phyloP scores from a whole-genome alignment of 2,888 invertebrate species.

The Portevinia maculata region DNA sequence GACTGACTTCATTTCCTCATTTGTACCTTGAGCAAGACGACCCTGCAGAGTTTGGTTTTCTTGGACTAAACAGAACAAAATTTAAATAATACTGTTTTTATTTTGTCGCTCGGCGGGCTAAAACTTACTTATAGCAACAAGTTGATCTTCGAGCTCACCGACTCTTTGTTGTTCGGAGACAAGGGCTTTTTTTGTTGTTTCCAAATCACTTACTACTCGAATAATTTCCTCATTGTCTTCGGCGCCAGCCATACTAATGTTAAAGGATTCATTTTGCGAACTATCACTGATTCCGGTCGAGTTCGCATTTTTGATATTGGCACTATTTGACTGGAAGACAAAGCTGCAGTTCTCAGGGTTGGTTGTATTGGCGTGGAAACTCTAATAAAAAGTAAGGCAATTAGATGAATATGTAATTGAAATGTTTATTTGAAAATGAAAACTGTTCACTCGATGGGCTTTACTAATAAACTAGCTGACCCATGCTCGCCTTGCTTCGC shows the following conservation, averaged over 20 bases:
- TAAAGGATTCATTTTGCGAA: slow-evolving; percentile 73
- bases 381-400: slow-evolving; percentile 25
- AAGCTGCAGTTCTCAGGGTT: slow-evolving; percentile 78
- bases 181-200: slow-evolving; percentile 87
- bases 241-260: slow-evolving; percentile 70
- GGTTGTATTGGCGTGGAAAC: slow-evolving; percentile 76
- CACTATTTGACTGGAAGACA: slow-evolving; percentile 75
- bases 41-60: slow-evolving; percentile 82
- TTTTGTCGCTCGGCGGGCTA: neutral
- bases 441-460: no score
- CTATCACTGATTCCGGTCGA: slow-evolving; percentile 79
- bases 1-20: slow-evolving; percentile 88
- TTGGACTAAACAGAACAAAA: slow-evolving; percentile 77
- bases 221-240: slow-evolving; percentile 83
- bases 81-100: neutral
- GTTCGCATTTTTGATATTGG: slow-evolving; percentile 77
- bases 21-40: slow-evolving; percentile 83
- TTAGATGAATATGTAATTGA: neutral
- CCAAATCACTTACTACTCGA: slow-evolving; percentile 87
- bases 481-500: no score
- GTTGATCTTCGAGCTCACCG: slow-evolving; percentile 90
- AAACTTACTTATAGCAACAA: slow-evolving; percentile 84
- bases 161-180: slow-evolving; percentile 89
- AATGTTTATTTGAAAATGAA: neutral
- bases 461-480: no score